These are phyloP conservation scores for Gasterosteus nipponicus DNA, from an alignment of 2,113 vertebrate species.

Conservation along the genomic window DNA sequence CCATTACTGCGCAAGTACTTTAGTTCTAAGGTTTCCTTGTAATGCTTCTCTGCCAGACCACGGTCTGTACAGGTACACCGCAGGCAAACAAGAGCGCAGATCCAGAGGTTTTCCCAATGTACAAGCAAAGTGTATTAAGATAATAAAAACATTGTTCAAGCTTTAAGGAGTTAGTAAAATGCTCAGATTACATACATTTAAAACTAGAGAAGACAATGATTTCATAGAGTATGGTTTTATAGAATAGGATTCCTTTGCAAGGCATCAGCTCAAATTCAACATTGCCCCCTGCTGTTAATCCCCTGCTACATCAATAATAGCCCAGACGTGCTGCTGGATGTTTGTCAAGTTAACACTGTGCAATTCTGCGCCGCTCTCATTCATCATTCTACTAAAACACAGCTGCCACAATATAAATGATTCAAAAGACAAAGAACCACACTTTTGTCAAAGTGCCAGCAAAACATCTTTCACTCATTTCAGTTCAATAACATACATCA, in stretches of 20 bases:
- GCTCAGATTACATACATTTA: background rate
- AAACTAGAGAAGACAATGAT: background rate
- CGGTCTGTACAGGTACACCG: slow-evolving; percentile 38
- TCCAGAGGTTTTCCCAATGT: background rate
- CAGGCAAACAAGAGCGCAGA: slow-evolving; percentile 9
- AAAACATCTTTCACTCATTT: slow-evolving; percentile 27
- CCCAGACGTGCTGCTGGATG: slow-evolving; percentile 42
- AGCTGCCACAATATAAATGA: slow-evolving; percentile 37
- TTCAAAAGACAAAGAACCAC: slow-evolving; percentile 32
- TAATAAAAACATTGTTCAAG: background rate
- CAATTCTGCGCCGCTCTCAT: slow-evolving; percentile 18
- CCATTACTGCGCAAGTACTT: slow-evolving; percentile 7
- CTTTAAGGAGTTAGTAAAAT: background rate
- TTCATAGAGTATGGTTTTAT: background rate
- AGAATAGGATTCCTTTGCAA: background rate
- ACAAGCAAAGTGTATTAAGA: background rate
- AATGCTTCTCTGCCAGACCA: slow-evolving; percentile 39
- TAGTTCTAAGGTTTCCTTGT: slow-evolving; percentile 41
- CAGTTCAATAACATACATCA: slow-evolving; percentile 30
- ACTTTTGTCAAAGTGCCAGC: slow-evolving; percentile 29
- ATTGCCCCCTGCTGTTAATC: slow-evolving; percentile 74
- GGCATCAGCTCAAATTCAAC: slow-evolving; percentile 54
- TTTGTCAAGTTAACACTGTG: slow-evolving; percentile 25
- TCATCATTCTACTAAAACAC: slow-evolving; percentile 41
- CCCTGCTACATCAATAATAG: slow-evolving; percentile 22